Evolutionary conservation across 2,888 invertebrate genomes (phyloP), one percentile per base, ranked within the genome.

Genomic region (Adineta ricciae): DNA sequence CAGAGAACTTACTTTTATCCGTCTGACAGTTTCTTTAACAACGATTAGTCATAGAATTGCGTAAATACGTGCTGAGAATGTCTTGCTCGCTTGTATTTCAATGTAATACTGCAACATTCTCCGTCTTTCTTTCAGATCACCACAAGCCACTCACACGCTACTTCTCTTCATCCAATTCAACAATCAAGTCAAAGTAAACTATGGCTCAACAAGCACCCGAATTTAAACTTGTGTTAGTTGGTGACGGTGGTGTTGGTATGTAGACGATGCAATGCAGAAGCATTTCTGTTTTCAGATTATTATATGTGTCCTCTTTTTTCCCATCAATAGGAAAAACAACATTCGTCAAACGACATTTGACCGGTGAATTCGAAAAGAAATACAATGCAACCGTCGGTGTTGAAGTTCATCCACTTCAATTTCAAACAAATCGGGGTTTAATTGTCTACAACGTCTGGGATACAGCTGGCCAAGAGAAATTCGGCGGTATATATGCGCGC

Each of bases 391-490:
- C 99, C 54, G 92, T 99, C 84, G 99, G 99, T 88, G 99, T 99
- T 21, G 99, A 99, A 92, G 99, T 99, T 83, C 98, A 99, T 92
- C 98, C 99, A 0, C 91, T 99, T 87, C 94, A 96, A 84, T 99
- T 99, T 92, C 96, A 98, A 92, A 99, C 99, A 86, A 98, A 95
- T 91, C 93, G 99, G 90, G 99, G 99, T 9, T 93, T 96, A 56
- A 97, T 99, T 88, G 93, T 96, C 88, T 99, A 98, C 92, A 99
- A 99, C 90, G 98, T 99, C 0, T 99, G 98, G 98, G 98, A 98
- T 90, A 99, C 98, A 21, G 98, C 98, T 87, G 98, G 98, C 27
- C 98, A 99, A 91, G 99, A 99, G 91, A 99, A 99, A 90, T 99
- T 98, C 90, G 99, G 99, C 87, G 99, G 72, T 72, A 72, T 32